Percentiles rank a stretch among this genome's conserved stretches.
phyloP scores from a whole-genome alignment of 2,888 invertebrate species.

The Diaphora mendica region DNA sequence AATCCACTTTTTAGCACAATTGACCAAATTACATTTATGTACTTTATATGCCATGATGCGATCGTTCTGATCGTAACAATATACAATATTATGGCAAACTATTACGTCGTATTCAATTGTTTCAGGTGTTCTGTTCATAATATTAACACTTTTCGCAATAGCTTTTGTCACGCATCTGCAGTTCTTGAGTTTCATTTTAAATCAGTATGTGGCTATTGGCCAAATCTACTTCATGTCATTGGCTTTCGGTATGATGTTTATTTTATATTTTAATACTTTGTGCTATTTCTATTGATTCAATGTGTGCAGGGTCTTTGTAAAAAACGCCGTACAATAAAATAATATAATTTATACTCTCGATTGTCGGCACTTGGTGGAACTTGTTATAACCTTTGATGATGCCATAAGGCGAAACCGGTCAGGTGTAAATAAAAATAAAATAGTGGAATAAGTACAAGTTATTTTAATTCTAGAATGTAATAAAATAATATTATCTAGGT shows the following conservation, averaged over 20 bases:
- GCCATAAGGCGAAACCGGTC: no score
- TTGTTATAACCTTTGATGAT: no score
- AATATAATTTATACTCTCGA: no score
- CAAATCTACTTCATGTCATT: conserved; percentile 23
- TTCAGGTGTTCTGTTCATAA: conserved; percentile 17
- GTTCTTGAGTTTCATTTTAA: conserved; percentile 29
- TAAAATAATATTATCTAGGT: background rate
- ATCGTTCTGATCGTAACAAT: no score
- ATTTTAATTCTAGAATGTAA: no score
- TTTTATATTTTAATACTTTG: background rate
- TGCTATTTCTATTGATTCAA: background rate
- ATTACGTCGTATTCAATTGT: background rate
- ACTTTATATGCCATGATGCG: background rate
- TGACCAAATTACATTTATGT: background rate
- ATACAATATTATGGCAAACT: background rate
- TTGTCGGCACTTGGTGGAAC: no score
- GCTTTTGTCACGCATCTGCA: conserved; percentile 28
- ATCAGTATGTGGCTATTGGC: conserved; percentile 15
- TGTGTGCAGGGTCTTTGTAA: background rate
- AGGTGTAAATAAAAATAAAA: no score
- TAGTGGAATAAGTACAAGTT: no score
- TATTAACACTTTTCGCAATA: conserved; percentile 28
- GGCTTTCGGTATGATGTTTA: conserved; percentile 30
- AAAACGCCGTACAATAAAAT: background rate
- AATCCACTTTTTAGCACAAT: background rate